Base-by-base conservation (phyloP, 1,140 invertebrate genomes). In the Cotesia typhae region DNA sequence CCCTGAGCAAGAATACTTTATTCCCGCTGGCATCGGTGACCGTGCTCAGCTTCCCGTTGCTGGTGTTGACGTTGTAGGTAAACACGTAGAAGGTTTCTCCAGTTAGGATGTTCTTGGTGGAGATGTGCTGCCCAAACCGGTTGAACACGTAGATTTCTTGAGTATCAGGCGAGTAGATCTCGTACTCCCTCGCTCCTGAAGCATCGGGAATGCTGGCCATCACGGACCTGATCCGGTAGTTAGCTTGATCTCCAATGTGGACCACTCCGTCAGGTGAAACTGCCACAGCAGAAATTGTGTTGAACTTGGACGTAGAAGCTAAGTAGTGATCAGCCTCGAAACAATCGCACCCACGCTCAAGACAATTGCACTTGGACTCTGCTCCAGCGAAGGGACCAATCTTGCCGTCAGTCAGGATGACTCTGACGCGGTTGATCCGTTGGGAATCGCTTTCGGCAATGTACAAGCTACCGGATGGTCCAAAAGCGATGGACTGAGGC, bases 131-230 rank as follows among this genome's bases (percentile, higher is more conserved):
- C 0, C 97, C 97, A 80, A 98, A 98, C 76, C 96, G 89, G 81
- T 98, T 98, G 84, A 99, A 99, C 9, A 98, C 92, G 80, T 98
- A 98, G 60, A 96, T 93, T 85, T 98, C 96, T 84, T 98, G 96
- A 1, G 95, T 97, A 78, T 98, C 96, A 0, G 97, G 95, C 0
- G 95, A 95, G 76, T 96, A 97, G 64, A 99, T 96, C 85, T 98
- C 95, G 82, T 98, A 98, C 82, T 96, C 94, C 38, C 95, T 88
- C 0, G 92, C 90, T 0, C 91, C 89, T 77, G 92, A 95, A 0
- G 95, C 93, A 73, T 95, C 92, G 0, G 94, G 97, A 66, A 98
- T 94, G 79, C 94, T 95, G 0, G 96, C 95, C 87, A 94, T 95
- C 0, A 98, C 94, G 0, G 96, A 96, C 60, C 96, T 90, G 38